Percentiles rank a stretch among this genome's conserved stretches.
These are phyloP conservation scores for Notolepis coatsorum DNA, from an alignment of 2,797 vertebrate genomes.

Conservation along the genomic window DNA sequence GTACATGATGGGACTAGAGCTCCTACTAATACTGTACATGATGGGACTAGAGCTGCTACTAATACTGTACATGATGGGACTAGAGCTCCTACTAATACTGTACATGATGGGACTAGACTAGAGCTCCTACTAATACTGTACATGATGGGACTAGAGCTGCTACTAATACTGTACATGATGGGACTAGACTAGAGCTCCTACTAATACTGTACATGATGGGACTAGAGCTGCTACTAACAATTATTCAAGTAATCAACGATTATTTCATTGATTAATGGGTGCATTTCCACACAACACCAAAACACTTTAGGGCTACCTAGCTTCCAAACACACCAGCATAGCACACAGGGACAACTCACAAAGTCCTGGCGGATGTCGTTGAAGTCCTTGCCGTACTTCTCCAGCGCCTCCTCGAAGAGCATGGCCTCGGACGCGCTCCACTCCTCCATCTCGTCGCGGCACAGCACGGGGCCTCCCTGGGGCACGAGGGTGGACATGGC, in stretches of 20 bases:
- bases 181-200: no score
- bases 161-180: no score
- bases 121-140: no score
- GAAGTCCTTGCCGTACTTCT: conserved; percentile 97
- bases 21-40: no score
- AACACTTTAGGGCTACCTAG: neutral
- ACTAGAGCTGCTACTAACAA: no score
- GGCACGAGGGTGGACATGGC: conserved; percentile 96
- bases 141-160: neutral
- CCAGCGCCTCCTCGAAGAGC: conserved; percentile 95
- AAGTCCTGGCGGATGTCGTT: conserved; percentile 97
- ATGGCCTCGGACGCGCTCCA: conserved; percentile 97
- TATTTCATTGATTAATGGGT: no score
- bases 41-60: neutral
- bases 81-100: no score
- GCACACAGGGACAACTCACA: conserved; percentile 77
- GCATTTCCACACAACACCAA: no score
- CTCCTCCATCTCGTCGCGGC: conserved; percentile 97
- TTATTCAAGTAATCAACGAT: no score
- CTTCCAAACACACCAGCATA: neutral
- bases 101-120: neutral
- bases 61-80: neutral
- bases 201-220: neutral
- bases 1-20: neutral
- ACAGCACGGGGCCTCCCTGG: conserved; percentile 93